Percentiles rank a stretch among this genome's conserved stretches.
Conservation (phyloP, 2,113 vertebrate genomes). For the Danio rerio region GRCz12tu NC_133189.1:37557501-37558000, state of each 20-base stretch:
- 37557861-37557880: not conserved
- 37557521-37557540: conserved; percentile 49
- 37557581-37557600: conserved; percentile 55
- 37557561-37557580: conserved; percentile 59
- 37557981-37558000: not conserved
- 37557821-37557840: not conserved
- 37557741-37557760: not conserved
- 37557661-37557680: not conserved
- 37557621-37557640: conserved; percentile 41
- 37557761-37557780: not conserved
- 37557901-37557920: not conserved
- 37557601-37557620: conserved; percentile 45
- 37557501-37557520: conserved; percentile 49
- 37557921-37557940: conserved; percentile 7
- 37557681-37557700: not conserved
- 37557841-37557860: no score
- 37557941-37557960: not conserved
- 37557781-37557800: not conserved
- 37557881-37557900: not conserved
- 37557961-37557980: not conserved
- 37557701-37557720: not conserved
- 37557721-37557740: conserved; percentile 12
- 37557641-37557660: conserved; percentile 47
- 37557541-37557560: conserved; percentile 50
- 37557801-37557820: not conserved